Evolutionary conservation across 2,888 invertebrate species (phyloP), one percentile per base, ranked within the genome.

Genomic region (Darwinula stevensoni): DNA sequence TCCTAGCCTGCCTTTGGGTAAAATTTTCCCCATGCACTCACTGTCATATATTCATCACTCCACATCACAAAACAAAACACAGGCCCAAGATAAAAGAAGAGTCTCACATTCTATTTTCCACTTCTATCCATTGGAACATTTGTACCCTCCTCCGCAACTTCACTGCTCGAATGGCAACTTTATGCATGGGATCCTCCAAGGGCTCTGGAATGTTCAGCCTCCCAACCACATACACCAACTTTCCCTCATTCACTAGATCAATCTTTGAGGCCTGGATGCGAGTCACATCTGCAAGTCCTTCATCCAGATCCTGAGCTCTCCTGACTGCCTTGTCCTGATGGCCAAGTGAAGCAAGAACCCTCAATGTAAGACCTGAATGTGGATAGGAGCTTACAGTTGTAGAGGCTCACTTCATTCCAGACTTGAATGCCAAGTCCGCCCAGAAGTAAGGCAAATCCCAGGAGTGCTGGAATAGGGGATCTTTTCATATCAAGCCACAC

Each of bases 111-210:
- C 14, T 6, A 28, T 58, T 58, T 43, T 59, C 50, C 44, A 74
- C 73, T 41, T 84, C 82, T 34, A 78, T 63, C 84, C 84, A 84
- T 45, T 84, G 84, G 49, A 70, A 84, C 76, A 84, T 82, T 50
- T 84, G 82, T 1, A 80, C 82, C 34, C 74, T 56, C 36, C 78
- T 62, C 44, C 68, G 69, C 16, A 86, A 51, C 47, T 78, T 78
- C 0, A 80, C 74, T 3, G 80, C 70, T 42, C 68, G 62, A 2
- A 84, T 65, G 37, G 73, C 67, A 30, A 84, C 67, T 35, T 74
- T 74, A 49, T 82, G 84, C 36, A 73, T 72, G 0, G 70, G 68
- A 46, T 82, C 82, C 1, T 73, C 70, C 34, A 80, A 58, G 4
- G 80, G 78, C 46, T 80, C 75, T 6, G 67, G 61, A 30, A 78